Conservation (phyloP, 2,888 invertebrate species). For the Ashinkailepas kermadecensis region DNA sequence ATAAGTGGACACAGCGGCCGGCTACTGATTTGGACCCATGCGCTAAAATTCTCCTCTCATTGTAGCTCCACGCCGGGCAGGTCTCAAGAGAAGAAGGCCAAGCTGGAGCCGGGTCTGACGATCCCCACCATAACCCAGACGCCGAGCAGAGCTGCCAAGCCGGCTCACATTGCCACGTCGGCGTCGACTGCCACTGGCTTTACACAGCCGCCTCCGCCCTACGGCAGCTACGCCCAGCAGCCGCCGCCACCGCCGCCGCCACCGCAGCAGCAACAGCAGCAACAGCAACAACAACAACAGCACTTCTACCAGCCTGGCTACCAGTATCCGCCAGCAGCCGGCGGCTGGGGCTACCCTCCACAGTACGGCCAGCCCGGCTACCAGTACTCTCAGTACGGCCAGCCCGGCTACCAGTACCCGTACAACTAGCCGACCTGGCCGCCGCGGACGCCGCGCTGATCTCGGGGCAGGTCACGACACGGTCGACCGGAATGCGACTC, state of each 20-base stretch:
- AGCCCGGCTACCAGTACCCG: constrained; percentile 16
- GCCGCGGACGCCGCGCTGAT: no score
- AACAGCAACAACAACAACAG: not conserved
- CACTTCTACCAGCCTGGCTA: not conserved
- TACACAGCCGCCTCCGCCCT: not conserved
- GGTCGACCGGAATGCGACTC: not conserved
- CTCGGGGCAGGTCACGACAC: not conserved
- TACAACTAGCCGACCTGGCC: not conserved
- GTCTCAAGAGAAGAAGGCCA: not conserved
- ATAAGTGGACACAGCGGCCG: no score
- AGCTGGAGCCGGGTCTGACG: not conserved
- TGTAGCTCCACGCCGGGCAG: no score
- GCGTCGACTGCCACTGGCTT: no score
- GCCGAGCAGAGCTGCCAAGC: no score
- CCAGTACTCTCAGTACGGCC: constrained; percentile 8
- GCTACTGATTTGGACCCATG: no score
- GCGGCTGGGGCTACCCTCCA: not conserved
- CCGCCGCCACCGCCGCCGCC: not conserved
- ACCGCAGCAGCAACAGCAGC: not conserved
- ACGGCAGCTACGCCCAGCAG: not conserved
- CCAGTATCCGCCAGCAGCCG: not conserved
- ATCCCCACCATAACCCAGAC: not conserved
- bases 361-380: not conserved
- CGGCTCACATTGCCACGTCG: not conserved
- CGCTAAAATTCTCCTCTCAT: no score